Percentiles rank a stretch among this genome's conserved stretches.
These are phyloP conservation scores for Pomacea canaliculata DNA, from an alignment of 2,888 invertebrate species.

Conservation along the genomic window DNA sequence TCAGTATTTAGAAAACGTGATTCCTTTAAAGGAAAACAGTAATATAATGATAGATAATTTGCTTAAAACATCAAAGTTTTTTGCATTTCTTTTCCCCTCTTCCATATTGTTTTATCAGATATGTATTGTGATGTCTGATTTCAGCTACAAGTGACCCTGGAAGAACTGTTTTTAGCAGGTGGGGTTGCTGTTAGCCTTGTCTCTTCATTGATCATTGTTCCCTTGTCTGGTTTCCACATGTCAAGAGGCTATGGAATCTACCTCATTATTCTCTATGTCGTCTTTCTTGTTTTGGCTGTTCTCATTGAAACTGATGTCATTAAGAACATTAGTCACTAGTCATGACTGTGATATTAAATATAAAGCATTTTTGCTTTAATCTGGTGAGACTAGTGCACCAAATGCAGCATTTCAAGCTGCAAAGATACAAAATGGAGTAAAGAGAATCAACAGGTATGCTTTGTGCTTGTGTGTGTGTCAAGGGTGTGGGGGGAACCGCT, in stretches of 20 bases:
- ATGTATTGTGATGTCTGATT: conserved; percentile 11
- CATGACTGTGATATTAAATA: neutral
- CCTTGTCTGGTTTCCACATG: conserved; percentile 71
- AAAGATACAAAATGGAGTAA: neutral
- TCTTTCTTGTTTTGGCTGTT: conserved; percentile 72
- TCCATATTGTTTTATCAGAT: no score
- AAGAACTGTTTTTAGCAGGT: conserved; percentile 70
- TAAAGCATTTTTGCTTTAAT: neutral
- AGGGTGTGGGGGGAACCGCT: no score
- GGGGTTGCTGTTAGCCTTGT: conserved; percentile 71
- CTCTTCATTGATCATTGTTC: conserved; percentile 70
- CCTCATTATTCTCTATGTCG: conserved; percentile 71
- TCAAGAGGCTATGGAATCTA: conserved; percentile 72
- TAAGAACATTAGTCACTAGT: conserved; percentile 25
- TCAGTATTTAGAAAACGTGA: no score
- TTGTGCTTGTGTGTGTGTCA: no score
- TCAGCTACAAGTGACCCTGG: conserved; percentile 69
- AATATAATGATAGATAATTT: no score
- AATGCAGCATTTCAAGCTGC: neutral
- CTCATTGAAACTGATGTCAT: conserved; percentile 71
- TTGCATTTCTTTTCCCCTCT: no score
- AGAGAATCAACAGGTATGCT: no score
- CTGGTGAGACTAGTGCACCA: neutral
- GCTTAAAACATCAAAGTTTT: no score
- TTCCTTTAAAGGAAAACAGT: no score